Base-by-base conservation (phyloP, 2,888 invertebrate species). In the Parnassius apollo region DNA sequence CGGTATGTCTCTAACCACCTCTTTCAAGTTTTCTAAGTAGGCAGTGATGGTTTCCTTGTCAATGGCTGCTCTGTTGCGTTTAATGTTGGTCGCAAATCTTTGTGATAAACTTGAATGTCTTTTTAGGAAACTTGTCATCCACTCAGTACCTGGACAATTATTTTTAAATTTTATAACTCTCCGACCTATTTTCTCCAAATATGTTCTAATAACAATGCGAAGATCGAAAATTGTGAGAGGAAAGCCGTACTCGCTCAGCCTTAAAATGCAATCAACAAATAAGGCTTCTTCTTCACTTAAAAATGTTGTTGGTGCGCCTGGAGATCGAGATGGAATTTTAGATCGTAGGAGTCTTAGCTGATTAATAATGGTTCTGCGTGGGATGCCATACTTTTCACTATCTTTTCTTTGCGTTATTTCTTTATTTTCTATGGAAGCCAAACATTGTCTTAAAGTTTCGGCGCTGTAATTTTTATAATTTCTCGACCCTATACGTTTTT, bases 51-150 rank as follows among this genome's bases (percentile, higher is more conserved):
- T 64, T 48, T 67, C 56, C 63, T 57, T 61, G 64, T 67, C 65
- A 65, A 66, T 59, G 58, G 65, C 66, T 60, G 67, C 62, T 66
- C n/a, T 69, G 57, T 42, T 67, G 56, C 69, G 65, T 59, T 66
- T 69, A 59, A 67, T 66, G 13, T 50, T 50, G 50, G 50, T 50
- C 50, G 50, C 50, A 50, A 50, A 50, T 50, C 50, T 50, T 64
- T 64, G 68, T 65, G 68, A 66, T 60, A 68, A 65, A 61, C 52
- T 54, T 51, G 66, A 45, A 66, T 68, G 54, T 55, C 68, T 64
- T 66, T 64, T 51, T n/a, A 65, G 51, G 45, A 68, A 68, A 59
- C 48, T 55, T 46, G 57, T 54, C 64, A 57, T 61, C 61, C 57
- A 64, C 49, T 62, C 52, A 50, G 49, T 63, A 46, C 61, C 63